A percentile compares a stretch with the other conserved stretches of the same genome.
Evolutionary conservation across 2,113 vertebrate species (phyloP).

Genomic region (Chaetodon trifascialis): DNA sequence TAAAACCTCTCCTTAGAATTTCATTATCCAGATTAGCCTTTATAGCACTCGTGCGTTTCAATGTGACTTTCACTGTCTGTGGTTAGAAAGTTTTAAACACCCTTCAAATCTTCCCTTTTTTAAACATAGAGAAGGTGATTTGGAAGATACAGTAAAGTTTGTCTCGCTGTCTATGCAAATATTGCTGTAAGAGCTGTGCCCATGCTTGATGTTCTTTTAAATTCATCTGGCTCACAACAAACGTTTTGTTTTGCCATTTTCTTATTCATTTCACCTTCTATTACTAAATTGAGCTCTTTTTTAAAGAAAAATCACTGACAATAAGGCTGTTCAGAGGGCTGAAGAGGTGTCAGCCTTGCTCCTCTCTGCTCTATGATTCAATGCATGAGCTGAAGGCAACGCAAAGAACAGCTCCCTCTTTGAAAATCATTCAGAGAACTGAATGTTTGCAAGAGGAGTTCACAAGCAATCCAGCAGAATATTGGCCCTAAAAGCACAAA

Average conservation of each 20-base stretch:
- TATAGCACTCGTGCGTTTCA: slow-evolving; percentile 20
- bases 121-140: neutral
- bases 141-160: neutral
- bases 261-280: slow-evolving; percentile 11
- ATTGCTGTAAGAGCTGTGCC: neutral
- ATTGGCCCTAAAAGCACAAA: neutral
- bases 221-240: neutral
- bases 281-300: neutral
- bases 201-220: neutral
- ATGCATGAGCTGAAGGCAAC: neutral
- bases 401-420: neutral
- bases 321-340: neutral
- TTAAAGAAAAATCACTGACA: neutral
- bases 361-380: slow-evolving; percentile 14
- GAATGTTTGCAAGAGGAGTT: neutral
- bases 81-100: slow-evolving; percentile 7
- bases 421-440: slow-evolving; percentile 20
- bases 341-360: slow-evolving; percentile 19
- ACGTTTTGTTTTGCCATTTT: neutral
- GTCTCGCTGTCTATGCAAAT: neutral
- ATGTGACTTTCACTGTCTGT: slow-evolving; percentile 5
- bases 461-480: neutral
- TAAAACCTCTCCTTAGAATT: slow-evolving; percentile 52
- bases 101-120: neutral
- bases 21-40: slow-evolving; percentile 53